A percentile compares a stretch with the other conserved stretches of the same genome.
Conservation (phyloP, 2,797 vertebrate genomes). For the Prunella strophiata region DNA sequence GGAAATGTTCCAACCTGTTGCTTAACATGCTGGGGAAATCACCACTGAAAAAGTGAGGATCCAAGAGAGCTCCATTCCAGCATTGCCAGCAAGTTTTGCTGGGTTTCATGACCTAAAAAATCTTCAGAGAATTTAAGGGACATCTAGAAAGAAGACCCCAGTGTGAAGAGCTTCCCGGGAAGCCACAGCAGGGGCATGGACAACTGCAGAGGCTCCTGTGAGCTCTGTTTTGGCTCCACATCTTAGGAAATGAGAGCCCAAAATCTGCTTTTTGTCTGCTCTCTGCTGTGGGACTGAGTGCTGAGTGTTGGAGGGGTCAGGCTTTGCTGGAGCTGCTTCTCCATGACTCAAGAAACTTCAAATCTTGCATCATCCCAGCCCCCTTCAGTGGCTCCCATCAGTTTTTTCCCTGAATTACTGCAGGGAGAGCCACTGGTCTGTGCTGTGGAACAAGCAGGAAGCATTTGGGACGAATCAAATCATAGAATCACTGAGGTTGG, state of each 20-base stretch:
- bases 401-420: background rate
- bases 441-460: background rate
- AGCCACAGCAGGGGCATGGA: background rate
- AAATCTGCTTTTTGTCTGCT: background rate
- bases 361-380: background rate
- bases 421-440: background rate
- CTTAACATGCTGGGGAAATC: background rate
- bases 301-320: background rate
- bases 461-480: background rate
- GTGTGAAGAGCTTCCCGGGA: background rate
- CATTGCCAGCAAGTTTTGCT: rapidly evolving
- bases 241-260: background rate
- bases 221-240: background rate
- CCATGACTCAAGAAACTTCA: background rate
- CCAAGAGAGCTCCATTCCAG: background rate
- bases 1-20: background rate
- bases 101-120: background rate
- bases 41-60: background rate
- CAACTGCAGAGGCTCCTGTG: background rate
- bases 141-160: background rate
- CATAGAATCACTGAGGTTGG: background rate
- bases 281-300: background rate
- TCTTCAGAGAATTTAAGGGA: background rate
- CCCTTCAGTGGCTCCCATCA: background rate
- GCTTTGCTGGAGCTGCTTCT: background rate